Percentiles rank a stretch among this genome's conserved stretches.
Conservation (phyloP, 2,797 vertebrate species). For the Acrossocheilus fasciatus region DNA sequence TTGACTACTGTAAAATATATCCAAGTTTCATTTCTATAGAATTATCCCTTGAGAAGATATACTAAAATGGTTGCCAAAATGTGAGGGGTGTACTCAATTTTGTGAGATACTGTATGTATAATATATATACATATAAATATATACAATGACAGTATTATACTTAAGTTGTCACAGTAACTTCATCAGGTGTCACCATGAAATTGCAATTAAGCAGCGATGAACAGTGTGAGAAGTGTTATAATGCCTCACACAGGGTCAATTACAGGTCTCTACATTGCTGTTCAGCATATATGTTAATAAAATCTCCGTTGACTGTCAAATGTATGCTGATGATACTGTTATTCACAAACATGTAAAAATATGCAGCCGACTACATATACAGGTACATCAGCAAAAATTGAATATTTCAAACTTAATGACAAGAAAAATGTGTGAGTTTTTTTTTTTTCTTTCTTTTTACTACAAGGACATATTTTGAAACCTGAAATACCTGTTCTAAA, state of each 20-base stretch:
- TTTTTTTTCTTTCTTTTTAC: neutral
- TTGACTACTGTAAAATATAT: no score
- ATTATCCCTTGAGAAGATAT: no score
- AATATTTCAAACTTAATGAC: neutral
- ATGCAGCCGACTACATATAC: neutral
- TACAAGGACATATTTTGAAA: neutral
- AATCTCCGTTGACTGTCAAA: slow-evolving; percentile 13
- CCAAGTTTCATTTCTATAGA: no score
- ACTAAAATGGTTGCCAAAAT: no score
- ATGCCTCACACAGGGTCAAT: neutral
- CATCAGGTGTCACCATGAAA: neutral
- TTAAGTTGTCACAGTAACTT: neutral
- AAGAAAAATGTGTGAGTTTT: neutral
- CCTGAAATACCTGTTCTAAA: neutral
- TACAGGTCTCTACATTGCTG: neutral
- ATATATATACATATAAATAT: no score
- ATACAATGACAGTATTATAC: neutral
- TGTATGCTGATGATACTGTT: slow-evolving; percentile 18
- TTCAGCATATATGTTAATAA: slow-evolving; percentile 31
- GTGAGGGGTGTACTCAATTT: no score
- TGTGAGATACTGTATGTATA: no score
- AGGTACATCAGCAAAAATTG: neutral
- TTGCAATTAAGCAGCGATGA: neutral
- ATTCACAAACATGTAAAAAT: slow-evolving; percentile 1
- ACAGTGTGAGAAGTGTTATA: neutral